Evolutionary conservation across 1,140 invertebrate genomes (phyloP).

Genomic region (Aphelinus atriplicis): DNA sequence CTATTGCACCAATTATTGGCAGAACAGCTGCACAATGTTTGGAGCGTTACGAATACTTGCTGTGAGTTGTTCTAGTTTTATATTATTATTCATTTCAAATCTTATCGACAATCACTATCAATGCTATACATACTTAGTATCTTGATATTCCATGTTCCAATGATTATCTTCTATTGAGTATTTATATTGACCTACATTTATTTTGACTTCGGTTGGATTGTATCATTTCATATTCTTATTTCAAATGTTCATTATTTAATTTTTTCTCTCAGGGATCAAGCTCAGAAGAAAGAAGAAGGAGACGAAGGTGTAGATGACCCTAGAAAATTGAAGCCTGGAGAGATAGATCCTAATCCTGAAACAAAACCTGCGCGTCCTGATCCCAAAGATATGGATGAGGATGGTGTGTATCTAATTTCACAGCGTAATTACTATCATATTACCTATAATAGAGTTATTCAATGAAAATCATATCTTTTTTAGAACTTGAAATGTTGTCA

Average conservation of each 20-base stretch:
- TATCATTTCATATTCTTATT: neutral
- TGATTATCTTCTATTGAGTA: too few species aligned
- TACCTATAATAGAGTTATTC: neutral
- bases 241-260: neutral
- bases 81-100: too few species aligned
- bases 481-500: constrained; percentile 98
- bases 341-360: constrained; percentile 99
- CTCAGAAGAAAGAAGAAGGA: constrained; percentile 97
- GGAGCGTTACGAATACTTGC: constrained; percentile 95
- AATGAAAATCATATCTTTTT: constrained; percentile 48
- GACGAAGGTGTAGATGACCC: constrained; percentile 93
- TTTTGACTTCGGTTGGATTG: neutral
- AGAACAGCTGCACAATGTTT: constrained; percentile 98
- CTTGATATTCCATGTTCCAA: too few species aligned
- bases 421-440: neutral
- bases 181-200: neutral
- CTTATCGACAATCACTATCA: too few species aligned
- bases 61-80: constrained; percentile 71
- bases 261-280: constrained; percentile 83
- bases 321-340: constrained; percentile 95
- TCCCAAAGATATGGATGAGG: constrained; percentile 99
- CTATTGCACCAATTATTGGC: constrained; percentile 98
- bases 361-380: constrained; percentile 99
- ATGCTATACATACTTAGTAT: too few species aligned
- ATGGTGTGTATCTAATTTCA: constrained; percentile 72